phyloP scores from a whole-genome alignment of 2,888 invertebrate species.

The Chironomus riparius region DNA sequence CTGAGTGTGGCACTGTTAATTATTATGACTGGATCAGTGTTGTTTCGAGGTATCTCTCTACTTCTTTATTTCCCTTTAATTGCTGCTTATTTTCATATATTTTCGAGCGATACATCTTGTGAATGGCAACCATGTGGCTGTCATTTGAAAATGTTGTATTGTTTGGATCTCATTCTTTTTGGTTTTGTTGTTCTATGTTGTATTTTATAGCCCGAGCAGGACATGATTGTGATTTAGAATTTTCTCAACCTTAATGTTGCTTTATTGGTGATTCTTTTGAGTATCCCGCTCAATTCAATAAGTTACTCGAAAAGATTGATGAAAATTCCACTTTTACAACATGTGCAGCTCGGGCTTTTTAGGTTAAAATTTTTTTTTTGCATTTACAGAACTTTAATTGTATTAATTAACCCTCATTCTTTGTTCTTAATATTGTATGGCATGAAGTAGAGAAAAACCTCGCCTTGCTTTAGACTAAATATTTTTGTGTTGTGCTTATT shows the following conservation, averaged over 20 bases:
- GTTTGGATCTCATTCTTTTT: no score
- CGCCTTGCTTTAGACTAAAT: background rate
- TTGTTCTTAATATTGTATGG: background rate
- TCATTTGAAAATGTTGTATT: background rate
- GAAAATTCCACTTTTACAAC: no score
- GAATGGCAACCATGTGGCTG: background rate
- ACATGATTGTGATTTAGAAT: no score
- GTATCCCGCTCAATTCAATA: no score
- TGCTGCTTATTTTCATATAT: background rate
- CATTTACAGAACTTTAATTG: no score
- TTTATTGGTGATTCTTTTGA: no score
- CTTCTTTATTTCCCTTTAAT: background rate
- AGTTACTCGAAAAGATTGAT: no score
- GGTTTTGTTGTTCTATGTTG: no score
- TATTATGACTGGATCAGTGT: conserved; percentile 50
- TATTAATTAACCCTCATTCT: background rate
- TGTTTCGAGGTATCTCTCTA: conserved; percentile 44
- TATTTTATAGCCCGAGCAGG: no score
- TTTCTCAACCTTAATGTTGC: no score
- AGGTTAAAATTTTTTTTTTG: no score
- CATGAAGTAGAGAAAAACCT: conserved; percentile 11
- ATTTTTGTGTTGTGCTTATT: background rate
- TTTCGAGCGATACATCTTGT: background rate
- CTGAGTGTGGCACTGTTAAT: conserved; percentile 48
- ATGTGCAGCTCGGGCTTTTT: no score